Conservation (phyloP, 2,888 invertebrate genomes). For the Biston stratarius region DNA sequence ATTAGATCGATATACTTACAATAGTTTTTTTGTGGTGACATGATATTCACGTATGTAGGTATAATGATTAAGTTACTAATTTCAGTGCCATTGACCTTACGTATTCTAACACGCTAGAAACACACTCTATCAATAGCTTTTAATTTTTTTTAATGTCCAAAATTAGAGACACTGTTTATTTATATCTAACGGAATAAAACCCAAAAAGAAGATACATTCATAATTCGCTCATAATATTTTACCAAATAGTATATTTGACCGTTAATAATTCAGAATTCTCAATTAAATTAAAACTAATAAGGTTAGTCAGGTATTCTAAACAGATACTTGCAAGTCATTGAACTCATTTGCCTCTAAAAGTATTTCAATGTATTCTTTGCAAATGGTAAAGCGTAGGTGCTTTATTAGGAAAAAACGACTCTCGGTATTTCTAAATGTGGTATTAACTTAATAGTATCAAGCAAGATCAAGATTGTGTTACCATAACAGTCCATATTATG, state of each 20-base stretch:
- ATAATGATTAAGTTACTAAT: conserved; percentile 39
- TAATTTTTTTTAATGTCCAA: conserved; percentile 20
- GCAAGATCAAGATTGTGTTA: conserved; percentile 48
- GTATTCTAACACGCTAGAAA: conserved; percentile 21
- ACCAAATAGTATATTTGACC: conserved; percentile 36
- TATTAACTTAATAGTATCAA: conserved; percentile 45
- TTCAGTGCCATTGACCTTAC: conserved; percentile 56
- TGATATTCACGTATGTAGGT: conserved; percentile 25
- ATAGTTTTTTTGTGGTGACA: conserved; percentile 34
- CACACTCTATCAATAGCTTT: conserved; percentile 12
- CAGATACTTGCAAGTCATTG: conserved; percentile 56
- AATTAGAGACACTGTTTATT: neutral
- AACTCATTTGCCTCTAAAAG: conserved; percentile 58
- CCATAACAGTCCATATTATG: conserved; percentile 31
- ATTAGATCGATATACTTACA: conserved; percentile 31
- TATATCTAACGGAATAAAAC: conserved; percentile 9
- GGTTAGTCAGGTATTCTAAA: conserved; percentile 38
- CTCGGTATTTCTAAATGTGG: conserved; percentile 44
- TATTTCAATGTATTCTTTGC: conserved; percentile 55
- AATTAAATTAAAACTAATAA: conserved; percentile 34
- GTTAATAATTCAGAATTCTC: conserved; percentile 46
- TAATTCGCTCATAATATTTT: conserved; percentile 26
- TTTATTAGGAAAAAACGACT: conserved; percentile 46
- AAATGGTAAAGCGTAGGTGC: conserved; percentile 61
- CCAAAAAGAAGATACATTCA: conserved; percentile 13